Percentiles rank a stretch among this genome's conserved stretches.
Conservation (phyloP, 1,140 invertebrate genomes). For the Drosophila sp. region DNA sequence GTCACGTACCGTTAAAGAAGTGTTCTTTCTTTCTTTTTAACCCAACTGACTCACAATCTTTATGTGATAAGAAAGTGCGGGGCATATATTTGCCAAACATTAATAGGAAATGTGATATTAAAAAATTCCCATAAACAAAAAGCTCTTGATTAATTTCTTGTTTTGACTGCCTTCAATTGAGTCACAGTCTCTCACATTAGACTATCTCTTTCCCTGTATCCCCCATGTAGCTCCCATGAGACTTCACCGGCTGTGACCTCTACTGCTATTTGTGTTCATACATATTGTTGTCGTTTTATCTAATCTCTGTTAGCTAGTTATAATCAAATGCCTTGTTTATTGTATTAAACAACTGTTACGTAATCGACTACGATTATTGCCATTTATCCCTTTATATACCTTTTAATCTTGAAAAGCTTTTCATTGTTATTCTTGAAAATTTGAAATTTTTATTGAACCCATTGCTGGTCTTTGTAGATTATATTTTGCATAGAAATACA, state of each 20-base stretch:
- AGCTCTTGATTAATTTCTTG: constrained; percentile 13
- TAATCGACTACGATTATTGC: neutral
- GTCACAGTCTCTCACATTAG: constrained; percentile 17
- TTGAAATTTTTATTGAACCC: neutral
- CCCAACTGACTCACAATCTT: constrained; percentile 19
- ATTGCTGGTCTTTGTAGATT: too few relatives aligned
- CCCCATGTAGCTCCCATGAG: neutral
- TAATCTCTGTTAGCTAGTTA: constrained; percentile 45
- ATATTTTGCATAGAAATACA: too few relatives aligned
- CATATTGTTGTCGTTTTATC: constrained; percentile 37
- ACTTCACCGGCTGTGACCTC: neutral
- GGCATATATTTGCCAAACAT: neutral
- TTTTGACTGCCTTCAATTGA: constrained; percentile 10
- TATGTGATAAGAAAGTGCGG: constrained; percentile 3
- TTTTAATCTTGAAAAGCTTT: neutral
- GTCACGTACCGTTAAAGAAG: constrained; percentile 58
- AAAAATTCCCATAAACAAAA: constrained; percentile 8
- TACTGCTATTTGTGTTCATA: neutral
- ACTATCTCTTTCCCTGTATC: neutral
- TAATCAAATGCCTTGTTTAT: constrained; percentile 52
- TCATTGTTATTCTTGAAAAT: neutral
- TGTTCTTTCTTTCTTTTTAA: constrained; percentile 1
- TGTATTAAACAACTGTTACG: neutral
- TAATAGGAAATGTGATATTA: constrained; percentile 3
- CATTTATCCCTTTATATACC: neutral